A percentile compares a stretch with the other conserved stretches of the same genome.
Conservation (phyloP, 2,113 vertebrate species). For the Tragelaphus imberbis region DNA sequence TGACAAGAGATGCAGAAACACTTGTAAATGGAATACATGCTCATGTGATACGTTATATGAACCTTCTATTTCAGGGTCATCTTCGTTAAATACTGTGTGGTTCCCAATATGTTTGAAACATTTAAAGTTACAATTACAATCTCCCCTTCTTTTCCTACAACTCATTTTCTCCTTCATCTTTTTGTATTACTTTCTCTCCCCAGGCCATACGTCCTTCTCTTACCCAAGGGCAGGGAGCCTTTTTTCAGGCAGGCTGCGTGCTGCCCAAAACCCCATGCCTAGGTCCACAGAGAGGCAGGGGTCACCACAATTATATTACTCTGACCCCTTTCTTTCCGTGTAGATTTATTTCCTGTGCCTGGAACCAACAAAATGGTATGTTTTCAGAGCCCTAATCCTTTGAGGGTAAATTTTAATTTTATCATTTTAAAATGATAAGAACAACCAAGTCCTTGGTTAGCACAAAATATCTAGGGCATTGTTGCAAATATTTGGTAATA, state of each 20-base stretch:
- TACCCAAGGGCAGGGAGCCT: constrained; percentile 2
- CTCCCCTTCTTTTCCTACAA: not conserved
- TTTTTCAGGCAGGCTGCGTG: not conserved
- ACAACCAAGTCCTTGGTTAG: constrained; percentile 69
- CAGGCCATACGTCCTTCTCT: not conserved
- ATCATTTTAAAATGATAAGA: constrained; percentile 68
- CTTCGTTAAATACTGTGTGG: not conserved
- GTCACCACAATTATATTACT: constrained; percentile 51
- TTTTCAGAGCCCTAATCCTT: constrained; percentile 39
- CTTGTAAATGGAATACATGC: not conserved
- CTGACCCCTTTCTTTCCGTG: constrained; percentile 19
- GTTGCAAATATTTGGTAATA: constrained; percentile 75
- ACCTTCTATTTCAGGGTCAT: not conserved
- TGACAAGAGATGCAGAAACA: not conserved
- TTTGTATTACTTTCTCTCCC: constrained; percentile 24
- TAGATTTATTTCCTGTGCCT: constrained; percentile 5
- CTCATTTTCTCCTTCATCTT: constrained; percentile 2
- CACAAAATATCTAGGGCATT: constrained; percentile 64
- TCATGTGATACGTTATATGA: not conserved
- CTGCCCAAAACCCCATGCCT: not conserved
- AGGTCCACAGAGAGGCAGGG: not conserved
- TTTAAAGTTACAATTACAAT: not conserved
- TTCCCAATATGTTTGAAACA: constrained; percentile 11
- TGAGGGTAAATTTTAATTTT: constrained; percentile 71
- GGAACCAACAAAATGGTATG: not conserved